Conservation (phyloP, 2,797 vertebrate genomes). For the Danionella dracula region DNA sequence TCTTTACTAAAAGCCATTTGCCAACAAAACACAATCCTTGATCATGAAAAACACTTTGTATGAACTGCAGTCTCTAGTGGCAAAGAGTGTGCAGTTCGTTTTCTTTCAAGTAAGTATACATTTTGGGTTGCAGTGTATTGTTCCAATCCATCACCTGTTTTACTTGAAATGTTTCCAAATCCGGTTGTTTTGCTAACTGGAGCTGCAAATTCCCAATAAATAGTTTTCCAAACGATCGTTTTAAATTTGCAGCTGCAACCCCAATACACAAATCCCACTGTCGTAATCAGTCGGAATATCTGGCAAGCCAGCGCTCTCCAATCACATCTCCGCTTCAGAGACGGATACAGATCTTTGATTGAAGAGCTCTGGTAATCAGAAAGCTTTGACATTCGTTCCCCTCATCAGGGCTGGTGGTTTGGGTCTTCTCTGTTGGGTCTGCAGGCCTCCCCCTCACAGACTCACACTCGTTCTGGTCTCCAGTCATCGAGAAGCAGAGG, state of each 20-base stretch:
- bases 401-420: conserved; percentile 38
- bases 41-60: too few relatives aligned
- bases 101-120: too few relatives aligned
- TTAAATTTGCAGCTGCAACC: conserved; percentile 29
- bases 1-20: too few relatives aligned
- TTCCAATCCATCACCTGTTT: background rate
- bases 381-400: conserved; percentile 32
- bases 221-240: conserved; percentile 29
- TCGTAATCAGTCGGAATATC: conserved; percentile 55
- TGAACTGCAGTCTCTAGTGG: too few relatives aligned
- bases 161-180: background rate
- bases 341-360: conserved; percentile 40
- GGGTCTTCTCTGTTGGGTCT: conserved; percentile 11
- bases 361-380: conserved; percentile 49
- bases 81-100: too few relatives aligned
- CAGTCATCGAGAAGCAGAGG: background rate
- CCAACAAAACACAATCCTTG: too few relatives aligned
- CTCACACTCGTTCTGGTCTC: background rate
- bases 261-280: conserved; percentile 35
- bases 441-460: conserved; percentile 23
- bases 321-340: conserved; percentile 31
- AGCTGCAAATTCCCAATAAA: conserved; percentile 34
- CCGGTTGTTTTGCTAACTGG: conserved; percentile 39
- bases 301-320: conserved; percentile 34
- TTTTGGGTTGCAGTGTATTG: too few relatives aligned